Evolutionary conservation across 2,888 invertebrate species (phyloP).

Genomic region (Pyrgus malvae): DNA sequence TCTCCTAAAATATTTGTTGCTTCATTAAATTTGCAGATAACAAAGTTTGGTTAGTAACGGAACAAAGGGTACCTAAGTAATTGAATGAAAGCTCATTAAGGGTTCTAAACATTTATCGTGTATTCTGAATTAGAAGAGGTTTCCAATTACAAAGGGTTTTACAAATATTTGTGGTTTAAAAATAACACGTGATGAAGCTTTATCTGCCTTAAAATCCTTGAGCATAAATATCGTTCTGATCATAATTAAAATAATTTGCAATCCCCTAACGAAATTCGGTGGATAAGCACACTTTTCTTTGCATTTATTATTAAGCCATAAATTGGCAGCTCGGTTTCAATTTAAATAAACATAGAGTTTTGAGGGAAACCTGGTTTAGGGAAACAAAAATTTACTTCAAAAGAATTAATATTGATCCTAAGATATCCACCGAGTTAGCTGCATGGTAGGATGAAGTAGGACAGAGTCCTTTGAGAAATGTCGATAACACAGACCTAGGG

Average conservation of each 20-base stretch:
- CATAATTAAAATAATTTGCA: conserved; percentile 36
- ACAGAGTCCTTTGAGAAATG: conserved; percentile 38
- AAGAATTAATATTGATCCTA: neutral
- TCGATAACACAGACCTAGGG: conserved; percentile 58
- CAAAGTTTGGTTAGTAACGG: neutral
- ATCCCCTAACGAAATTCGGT: conserved; percentile 49
- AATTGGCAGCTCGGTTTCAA: neutral
- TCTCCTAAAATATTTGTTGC: neutral
- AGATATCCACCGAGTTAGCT: conserved; percentile 47
- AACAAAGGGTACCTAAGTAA: neutral
- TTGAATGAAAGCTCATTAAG: conserved; percentile 20
- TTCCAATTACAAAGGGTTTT: conserved; percentile 6
- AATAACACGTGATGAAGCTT: neutral
- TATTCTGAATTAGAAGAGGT: conserved; percentile 24
- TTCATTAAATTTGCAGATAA: neutral
- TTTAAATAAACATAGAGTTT: neutral
- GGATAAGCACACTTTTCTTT: conserved; percentile 42
- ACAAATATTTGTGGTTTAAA: conserved; percentile 18
- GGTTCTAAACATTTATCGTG: conserved; percentile 24
- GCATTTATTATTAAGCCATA: neutral
- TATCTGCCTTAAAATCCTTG: neutral
- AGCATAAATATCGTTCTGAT: conserved; percentile 5
- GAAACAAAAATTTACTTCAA: conserved; percentile 24
- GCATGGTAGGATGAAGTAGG: conserved; percentile 67
- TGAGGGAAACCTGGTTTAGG: conserved; percentile 8